Evolutionary conservation across 2,888 invertebrate species (phyloP), one percentile per base, ranked within the genome.

Genomic region (Craniophora ligustri): DNA sequence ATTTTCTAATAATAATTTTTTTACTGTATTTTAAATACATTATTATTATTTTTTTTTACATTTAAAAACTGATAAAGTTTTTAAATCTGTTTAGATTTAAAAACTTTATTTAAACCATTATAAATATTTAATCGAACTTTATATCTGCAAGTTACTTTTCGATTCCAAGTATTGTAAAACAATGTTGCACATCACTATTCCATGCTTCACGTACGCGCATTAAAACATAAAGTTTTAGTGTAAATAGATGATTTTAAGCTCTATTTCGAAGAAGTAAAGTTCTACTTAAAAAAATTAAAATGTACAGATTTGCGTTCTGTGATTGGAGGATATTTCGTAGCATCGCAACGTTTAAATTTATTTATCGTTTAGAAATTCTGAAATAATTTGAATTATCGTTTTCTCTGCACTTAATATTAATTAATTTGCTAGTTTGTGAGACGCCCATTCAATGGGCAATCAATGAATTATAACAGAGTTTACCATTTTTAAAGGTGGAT

Each of bases 161-260:
- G 47, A 50, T 41, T 28, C 0, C 1, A 3, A 10, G 2, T 4
- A 14, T 0, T 5, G 19, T 34, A 11, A 15, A 21, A 0, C 1
- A 21, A 11, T 13, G 39, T 26, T 5, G 6, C 1, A 8, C 60
- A 56, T 39, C 66, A 45, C 70, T 68, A 57, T 0, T n/a, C 15
- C 5, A 68, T 60, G 60, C 66, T 60, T 68, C 49, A 58, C 36
- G 44, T 47, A 55, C 47, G 51, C 56, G 44, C 59, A 59, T 57
- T 49, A 47, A n/a, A n/a, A n/a, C n/a, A n/a, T n/a, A n/a, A 60
- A 65, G 60, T 54, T 65, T 66, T 56, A 60, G 41, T 47, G 42
- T 57, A 35, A 10, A 5, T 50, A 19, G 5, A 23, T 15, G 2
- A 14, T 18, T 46, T 21, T 44, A 16, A 15, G 18, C 49, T 41